phyloP scores from a whole-genome alignment of 2,113 vertebrate species.

The Amphiprion percula region DNA sequence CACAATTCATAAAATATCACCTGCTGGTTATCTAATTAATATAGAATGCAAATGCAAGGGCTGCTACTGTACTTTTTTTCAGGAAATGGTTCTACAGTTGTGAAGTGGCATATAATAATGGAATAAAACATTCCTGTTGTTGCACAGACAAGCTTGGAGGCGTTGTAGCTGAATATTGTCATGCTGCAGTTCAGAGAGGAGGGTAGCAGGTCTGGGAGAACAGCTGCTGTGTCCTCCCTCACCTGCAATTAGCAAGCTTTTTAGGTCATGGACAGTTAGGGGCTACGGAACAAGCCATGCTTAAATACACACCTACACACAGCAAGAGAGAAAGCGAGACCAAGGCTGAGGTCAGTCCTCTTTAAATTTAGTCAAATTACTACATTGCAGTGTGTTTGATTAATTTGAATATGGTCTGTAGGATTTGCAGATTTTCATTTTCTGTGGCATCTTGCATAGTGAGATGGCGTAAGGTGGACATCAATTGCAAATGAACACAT shows the following conservation, averaged over 20 bases:
- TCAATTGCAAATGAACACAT: not conserved
- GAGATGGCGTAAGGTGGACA: not conserved
- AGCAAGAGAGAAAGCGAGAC: constrained; percentile 8
- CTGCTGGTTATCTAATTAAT: not conserved
- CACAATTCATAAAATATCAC: not conserved
- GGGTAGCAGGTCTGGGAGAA: constrained; percentile 46
- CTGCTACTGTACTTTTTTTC: not conserved
- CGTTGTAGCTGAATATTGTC: constrained; percentile 29
- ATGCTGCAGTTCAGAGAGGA: constrained; percentile 23
- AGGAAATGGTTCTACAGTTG: not conserved
- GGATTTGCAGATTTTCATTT: not conserved
- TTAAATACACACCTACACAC: constrained; percentile 15
- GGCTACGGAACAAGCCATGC: constrained; percentile 57
- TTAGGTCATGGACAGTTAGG: constrained; percentile 75
- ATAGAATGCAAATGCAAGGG: not conserved
- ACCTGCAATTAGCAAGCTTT: constrained; percentile 78
- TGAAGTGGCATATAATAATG: not conserved
- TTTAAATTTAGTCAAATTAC: constrained; percentile 31
- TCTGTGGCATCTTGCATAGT: not conserved
- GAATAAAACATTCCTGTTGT: not conserved
- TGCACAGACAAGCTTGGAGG: constrained; percentile 14
- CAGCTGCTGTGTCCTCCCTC: constrained; percentile 71
- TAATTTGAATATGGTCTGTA: constrained; percentile 16
- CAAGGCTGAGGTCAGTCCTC: constrained; percentile 30
- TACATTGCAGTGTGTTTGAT: constrained; percentile 4